Percentiles rank a stretch among this genome's conserved stretches.
Conservation (phyloP, 2,888 invertebrate species). For the Nasonia oneida region DNA sequence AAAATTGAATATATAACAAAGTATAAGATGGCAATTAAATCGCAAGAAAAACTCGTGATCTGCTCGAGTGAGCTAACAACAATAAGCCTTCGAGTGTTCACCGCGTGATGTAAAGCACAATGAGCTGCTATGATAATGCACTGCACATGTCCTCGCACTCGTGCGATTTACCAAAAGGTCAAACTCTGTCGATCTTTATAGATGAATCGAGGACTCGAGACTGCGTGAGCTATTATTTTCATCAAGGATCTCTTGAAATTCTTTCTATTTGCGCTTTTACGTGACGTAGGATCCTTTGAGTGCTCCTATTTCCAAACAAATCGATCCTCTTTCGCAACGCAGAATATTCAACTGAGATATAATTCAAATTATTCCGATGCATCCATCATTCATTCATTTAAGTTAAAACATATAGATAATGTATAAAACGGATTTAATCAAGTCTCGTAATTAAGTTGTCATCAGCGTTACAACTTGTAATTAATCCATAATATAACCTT, state of each 20-base stretch:
- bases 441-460: not conserved
- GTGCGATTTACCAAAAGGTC: constrained; percentile 29
- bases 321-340: no score
- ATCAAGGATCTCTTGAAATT: constrained; percentile 35
- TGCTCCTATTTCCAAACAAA: not conserved
- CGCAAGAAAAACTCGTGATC: not conserved
- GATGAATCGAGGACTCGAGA: constrained; percentile 38
- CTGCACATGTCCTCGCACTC: constrained; percentile 3
- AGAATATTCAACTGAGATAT: no score
- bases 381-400: no score
- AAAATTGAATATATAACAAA: no score
- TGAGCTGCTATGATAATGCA: constrained; percentile 30
- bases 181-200: constrained; percentile 1
- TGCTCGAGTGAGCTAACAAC: not conserved
- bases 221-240: not conserved
- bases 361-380: no score
- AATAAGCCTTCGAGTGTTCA: constrained; percentile 38
- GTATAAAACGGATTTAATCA: not conserved
- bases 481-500: not conserved
- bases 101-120: constrained; percentile 23
- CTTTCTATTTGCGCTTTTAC: not conserved
- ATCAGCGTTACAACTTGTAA: not conserved
- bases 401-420: no score
- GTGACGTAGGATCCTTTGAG: not conserved
- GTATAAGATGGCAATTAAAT: not conserved